Evolutionary conservation across 37 sponge, comb jelly and placozoan species (phyloP).

Genomic region (Hexactinellida sp.): DNA sequence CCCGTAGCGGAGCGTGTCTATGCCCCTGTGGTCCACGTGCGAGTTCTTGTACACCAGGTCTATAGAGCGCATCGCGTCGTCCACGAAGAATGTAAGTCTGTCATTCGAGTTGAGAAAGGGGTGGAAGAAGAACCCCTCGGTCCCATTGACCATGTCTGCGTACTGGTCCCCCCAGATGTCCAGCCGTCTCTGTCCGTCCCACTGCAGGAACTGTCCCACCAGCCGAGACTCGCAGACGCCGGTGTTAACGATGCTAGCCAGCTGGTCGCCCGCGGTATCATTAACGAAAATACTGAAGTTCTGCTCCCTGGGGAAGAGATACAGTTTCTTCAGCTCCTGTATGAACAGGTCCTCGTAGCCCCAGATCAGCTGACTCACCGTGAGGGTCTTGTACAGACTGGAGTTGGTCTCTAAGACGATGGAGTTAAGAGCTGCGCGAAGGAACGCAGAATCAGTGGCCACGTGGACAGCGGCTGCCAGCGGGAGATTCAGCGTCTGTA

Average conservation of each 20-base stretch:
- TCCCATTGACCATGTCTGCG: conserved; percentile 52
- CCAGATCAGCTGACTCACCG: conserved; percentile 43
- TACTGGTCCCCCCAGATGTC: conserved; percentile 27
- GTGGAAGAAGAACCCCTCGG: conserved; percentile 70
- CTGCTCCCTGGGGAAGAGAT: neutral
- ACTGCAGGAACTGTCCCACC: conserved; percentile 46
- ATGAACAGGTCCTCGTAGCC: conserved; percentile 48
- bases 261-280: conserved; percentile 12
- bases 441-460: neutral
- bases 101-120: conserved; percentile 45
- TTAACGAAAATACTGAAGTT: neutral
- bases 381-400: conserved; percentile 26
- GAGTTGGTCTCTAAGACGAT: neutral
- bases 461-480: conserved; percentile 9
- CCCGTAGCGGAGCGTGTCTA: conserved; percentile 38
- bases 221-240: conserved; percentile 31
- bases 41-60: neutral
- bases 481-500: conserved; percentile 23
- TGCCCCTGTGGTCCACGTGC: conserved; percentile 22
- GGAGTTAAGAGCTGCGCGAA: neutral
- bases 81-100: conserved; percentile 40
- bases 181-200: conserved; percentile 35
- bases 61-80: conserved; percentile 44
- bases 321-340: conserved; percentile 18
- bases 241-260: conserved; percentile 38